Evolutionary conservation across 1,140 invertebrate genomes (phyloP).

Genomic region (Drosophila prosaltans): DNA sequence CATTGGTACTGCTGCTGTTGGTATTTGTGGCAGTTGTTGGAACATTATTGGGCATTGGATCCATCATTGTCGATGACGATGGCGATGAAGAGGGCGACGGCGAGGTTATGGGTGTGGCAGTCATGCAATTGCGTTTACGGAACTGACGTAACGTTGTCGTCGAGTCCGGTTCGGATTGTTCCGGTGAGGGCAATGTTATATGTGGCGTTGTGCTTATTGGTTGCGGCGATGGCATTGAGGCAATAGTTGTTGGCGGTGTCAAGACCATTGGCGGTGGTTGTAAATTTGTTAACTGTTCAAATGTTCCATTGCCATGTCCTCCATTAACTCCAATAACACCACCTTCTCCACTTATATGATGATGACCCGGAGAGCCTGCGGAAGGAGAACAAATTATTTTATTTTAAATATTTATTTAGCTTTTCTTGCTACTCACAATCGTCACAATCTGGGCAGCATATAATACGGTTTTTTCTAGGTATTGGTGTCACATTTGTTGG

Average conservation of each 20-base stretch:
- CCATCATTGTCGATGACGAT: constrained; percentile 62
- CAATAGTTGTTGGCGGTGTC: constrained; percentile 64
- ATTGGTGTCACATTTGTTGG: constrained; percentile 21
- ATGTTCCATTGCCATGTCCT: constrained; percentile 7
- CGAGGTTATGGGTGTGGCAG: constrained; percentile 27
- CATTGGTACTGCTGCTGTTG: constrained; percentile 16
- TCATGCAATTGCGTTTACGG: constrained; percentile 59
- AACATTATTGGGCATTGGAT: neutral
- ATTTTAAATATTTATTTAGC: neutral
- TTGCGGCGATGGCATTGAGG: constrained; percentile 57
- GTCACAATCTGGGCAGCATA: constrained; percentile 78
- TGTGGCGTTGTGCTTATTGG: constrained; percentile 48
- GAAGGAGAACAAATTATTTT: neutral
- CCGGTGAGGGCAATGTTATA: constrained; percentile 72
- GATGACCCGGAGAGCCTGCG: constrained; percentile 54
- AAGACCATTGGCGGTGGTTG: constrained; percentile 51
- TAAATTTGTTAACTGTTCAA: constrained; percentile 43
- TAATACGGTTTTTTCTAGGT: constrained; percentile 57
- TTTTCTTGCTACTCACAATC: constrained; percentile 56
- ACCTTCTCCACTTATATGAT: constrained; percentile 22
- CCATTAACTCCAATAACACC: neutral
- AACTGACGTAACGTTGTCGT: constrained; percentile 74
- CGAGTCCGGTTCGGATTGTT: constrained; percentile 79
- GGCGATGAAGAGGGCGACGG: constrained; percentile 63
- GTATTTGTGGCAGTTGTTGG: constrained; percentile 20